Evolutionary conservation across 2,888 invertebrate genomes (phyloP).

Genomic region (Hoplodrina ambigua): DNA sequence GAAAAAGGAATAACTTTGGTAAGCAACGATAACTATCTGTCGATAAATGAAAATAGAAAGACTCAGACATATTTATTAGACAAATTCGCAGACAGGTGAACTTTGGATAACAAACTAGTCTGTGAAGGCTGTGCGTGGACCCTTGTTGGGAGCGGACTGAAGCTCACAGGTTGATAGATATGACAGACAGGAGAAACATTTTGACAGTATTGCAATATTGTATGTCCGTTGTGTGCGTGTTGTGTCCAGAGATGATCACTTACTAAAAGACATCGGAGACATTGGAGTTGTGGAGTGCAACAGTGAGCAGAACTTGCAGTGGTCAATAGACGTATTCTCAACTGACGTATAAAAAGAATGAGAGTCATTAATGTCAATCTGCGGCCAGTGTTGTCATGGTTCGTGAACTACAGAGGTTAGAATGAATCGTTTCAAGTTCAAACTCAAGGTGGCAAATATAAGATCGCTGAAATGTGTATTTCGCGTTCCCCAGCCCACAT

Average conservation of each 20-base stretch:
- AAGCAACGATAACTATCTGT: background rate
- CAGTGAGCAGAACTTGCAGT: too few relatives aligned
- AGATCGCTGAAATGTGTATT: slow-evolving; percentile 12
- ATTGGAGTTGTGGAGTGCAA: too few relatives aligned
- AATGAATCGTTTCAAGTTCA: background rate
- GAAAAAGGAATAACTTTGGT: slow-evolving; percentile 10
- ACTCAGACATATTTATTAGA: slow-evolving; percentile 18
- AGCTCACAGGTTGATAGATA: background rate
- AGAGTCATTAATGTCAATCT: background rate
- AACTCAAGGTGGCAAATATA: background rate
- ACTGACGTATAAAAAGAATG: background rate
- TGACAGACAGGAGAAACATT: background rate
- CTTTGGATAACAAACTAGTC: slow-evolving; percentile 14
- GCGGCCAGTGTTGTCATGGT: background rate
- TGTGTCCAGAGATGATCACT: background rate
- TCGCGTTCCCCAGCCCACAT: slow-evolving; percentile 16
- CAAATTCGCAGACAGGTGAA: slow-evolving; percentile 13
- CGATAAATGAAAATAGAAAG: slow-evolving; percentile 4
- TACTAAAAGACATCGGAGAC: too few relatives aligned
- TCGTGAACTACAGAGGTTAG: background rate
- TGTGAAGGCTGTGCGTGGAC: background rate
- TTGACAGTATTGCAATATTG: background rate
- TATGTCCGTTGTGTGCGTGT: background rate
- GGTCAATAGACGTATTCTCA: background rate
- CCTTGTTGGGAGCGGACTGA: background rate